Percentiles rank a stretch among this genome's conserved stretches.
Evolutionary conservation across 2,797 vertebrate species (phyloP).

Genomic region (Otolemur crassicaudatus): DNA sequence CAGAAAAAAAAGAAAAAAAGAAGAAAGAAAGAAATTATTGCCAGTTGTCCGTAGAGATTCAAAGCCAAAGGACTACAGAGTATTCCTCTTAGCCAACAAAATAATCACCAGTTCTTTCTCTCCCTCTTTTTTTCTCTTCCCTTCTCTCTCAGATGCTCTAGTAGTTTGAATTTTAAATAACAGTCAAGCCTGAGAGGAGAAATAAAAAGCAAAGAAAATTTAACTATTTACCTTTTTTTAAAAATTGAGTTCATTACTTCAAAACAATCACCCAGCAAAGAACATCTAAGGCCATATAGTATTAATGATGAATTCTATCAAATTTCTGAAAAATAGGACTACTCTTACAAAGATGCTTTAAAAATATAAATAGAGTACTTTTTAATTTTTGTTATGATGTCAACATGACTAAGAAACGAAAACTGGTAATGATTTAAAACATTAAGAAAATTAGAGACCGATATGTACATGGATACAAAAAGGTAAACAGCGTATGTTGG

Average conservation of each 20-base stretch:
- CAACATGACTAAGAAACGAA: background rate
- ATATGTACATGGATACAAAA: background rate
- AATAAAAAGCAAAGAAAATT: background rate
- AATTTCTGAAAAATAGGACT: background rate
- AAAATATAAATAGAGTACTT: background rate
- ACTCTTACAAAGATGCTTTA: slow-evolving; percentile 9
- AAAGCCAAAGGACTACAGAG: background rate
- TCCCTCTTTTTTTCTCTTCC: background rate
- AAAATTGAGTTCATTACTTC: background rate
- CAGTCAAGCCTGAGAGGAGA: background rate
- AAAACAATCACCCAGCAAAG: background rate
- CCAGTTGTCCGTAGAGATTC: background rate
- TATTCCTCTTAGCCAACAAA: background rate
- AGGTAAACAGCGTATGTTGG: background rate
- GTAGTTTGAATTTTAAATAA: background rate
- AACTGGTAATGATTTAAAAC: background rate
- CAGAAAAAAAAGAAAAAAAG: no score
- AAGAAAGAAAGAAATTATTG: background rate
- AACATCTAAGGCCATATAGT: background rate
- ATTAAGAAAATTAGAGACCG: background rate
- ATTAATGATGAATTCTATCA: slow-evolving; percentile 23
- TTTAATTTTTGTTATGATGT: background rate
- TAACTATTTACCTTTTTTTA: background rate
- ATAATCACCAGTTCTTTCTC: background rate
- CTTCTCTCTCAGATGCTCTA: background rate